Percentiles rank a stretch among this genome's conserved stretches.
These are phyloP conservation scores for Chloebia gouldiae DNA, from an alignment of 2,113 vertebrate species.

Conservation along the genomic window DNA sequence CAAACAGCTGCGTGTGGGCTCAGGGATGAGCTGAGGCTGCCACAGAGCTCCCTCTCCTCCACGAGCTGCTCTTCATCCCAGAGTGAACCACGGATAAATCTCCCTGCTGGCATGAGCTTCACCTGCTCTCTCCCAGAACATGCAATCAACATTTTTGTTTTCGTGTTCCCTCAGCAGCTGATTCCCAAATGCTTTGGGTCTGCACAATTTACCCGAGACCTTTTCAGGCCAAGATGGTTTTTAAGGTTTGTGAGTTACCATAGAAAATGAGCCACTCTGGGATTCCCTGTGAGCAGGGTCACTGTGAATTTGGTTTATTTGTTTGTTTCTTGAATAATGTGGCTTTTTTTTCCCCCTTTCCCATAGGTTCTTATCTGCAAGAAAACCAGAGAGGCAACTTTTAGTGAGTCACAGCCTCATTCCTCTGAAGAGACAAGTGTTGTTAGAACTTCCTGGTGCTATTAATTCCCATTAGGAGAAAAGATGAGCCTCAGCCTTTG, in stretches of 20 bases:
- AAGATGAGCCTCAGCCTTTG: neutral
- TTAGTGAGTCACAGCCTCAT: neutral
- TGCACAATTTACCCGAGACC: neutral
- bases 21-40: neutral
- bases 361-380: neutral
- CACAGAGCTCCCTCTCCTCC: neutral
- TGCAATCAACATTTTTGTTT: neutral
- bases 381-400: neutral
- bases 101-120: neutral
- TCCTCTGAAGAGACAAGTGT: neutral
- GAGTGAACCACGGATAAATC: neutral
- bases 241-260: neutral
- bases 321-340: neutral
- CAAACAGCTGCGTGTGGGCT: neutral
- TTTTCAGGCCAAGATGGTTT: neutral
- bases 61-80: neutral
- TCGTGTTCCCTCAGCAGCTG: neutral
- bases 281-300: neutral
- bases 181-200: neutral
- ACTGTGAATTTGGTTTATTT: too few relatives aligned
- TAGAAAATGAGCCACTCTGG: neutral
- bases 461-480: neutral
- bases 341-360: rapidly evolving
- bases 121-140: neutral
- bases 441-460: neutral